These are phyloP conservation scores for Illadopsis cleaveri DNA, from an alignment of 2,113 vertebrate genomes.

Conservation along the genomic window DNA sequence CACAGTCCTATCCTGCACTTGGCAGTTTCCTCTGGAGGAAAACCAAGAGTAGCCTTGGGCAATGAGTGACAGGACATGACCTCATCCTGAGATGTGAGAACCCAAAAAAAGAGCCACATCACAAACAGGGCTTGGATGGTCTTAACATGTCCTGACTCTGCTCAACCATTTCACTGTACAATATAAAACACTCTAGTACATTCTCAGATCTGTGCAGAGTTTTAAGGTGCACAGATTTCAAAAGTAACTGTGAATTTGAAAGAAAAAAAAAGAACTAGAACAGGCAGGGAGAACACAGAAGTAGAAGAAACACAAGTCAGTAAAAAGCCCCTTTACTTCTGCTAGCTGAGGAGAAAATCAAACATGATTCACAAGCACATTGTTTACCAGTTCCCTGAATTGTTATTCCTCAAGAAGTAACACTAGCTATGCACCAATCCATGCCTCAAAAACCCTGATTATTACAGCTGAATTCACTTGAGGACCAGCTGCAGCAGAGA, in stretches of 20 bases:
- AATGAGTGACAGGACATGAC: background rate
- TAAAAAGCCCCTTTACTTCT: background rate
- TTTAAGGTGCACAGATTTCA: background rate
- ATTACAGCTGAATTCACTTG: background rate
- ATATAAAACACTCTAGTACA: fast-evolving
- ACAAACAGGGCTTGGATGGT: fast-evolving
- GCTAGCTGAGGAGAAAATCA: background rate
- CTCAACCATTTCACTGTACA: background rate
- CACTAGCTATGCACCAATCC: background rate
- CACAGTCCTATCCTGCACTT: background rate
- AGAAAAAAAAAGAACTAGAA: background rate
- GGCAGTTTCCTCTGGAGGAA: background rate
- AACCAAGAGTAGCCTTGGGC: background rate
- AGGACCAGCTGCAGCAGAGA: background rate
- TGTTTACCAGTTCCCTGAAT: background rate
- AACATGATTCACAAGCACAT: background rate
- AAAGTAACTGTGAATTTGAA: background rate
- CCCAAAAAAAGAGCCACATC: background rate
- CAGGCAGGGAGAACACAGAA: background rate
- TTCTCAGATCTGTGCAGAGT: background rate
- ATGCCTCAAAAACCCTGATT: background rate
- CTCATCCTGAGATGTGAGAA: background rate
- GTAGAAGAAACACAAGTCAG: background rate
- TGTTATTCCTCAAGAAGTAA: background rate
- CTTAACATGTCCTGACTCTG: background rate